Conservation (phyloP, 2,888 invertebrate species). For the Rotaria sp. region DNA sequence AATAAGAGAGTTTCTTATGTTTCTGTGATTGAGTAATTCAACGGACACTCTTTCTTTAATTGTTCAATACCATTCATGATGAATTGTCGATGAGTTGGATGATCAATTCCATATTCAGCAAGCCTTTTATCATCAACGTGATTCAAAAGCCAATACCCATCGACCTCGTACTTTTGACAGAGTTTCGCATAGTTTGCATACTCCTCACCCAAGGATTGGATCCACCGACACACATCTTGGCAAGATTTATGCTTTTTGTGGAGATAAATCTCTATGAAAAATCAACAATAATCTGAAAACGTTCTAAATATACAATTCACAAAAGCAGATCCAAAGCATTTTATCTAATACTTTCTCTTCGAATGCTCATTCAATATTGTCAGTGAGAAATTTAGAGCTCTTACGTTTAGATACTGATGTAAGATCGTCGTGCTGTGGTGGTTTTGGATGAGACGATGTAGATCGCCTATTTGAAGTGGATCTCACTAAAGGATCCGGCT, state of each 20-base stretch:
- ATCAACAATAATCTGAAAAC: too few relatives aligned
- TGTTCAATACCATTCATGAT: background rate
- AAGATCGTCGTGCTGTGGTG: too few relatives aligned
- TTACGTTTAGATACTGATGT: too few relatives aligned
- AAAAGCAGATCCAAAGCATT: too few relatives aligned
- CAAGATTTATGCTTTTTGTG: background rate
- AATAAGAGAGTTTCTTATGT: too few relatives aligned
- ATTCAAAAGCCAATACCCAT: background rate
- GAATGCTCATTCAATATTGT: too few relatives aligned
- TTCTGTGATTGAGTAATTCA: background rate
- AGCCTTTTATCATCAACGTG: background rate
- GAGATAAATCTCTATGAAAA: background rate
- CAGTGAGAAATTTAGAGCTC: too few relatives aligned
- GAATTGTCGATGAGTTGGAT: background rate
- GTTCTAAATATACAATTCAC: too few relatives aligned
- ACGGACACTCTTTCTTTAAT: background rate
- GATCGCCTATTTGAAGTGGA: too few relatives aligned
- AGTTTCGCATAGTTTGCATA: background rate
- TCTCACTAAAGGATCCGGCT: too few relatives aligned
- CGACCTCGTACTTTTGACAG: background rate
- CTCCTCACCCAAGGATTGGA: background rate
- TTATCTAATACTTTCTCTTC: too few relatives aligned
- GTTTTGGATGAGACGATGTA: too few relatives aligned
- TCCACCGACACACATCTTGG: background rate
- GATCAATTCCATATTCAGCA: background rate